These are phyloP conservation scores for Atrichornis clamosus DNA, from an alignment of 2,113 vertebrate genomes.

Conservation along the genomic window DNA sequence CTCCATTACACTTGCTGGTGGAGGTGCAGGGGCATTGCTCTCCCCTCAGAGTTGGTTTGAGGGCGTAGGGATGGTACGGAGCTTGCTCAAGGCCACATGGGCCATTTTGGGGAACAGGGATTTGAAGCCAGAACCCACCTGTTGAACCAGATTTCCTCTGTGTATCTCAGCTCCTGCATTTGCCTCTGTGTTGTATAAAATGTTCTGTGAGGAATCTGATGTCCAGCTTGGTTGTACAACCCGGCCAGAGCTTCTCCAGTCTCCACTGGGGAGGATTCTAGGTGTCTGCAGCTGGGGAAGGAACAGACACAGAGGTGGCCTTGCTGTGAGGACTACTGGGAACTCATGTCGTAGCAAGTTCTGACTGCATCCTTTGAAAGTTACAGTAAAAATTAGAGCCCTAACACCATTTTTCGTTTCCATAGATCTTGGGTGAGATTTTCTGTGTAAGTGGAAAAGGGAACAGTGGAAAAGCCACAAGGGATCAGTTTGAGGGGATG, in stretches of 20 bases:
- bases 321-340: neutral
- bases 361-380: neutral
- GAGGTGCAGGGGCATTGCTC: neutral
- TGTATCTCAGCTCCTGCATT: neutral
- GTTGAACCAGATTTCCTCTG: neutral
- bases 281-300: neutral
- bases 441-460: neutral
- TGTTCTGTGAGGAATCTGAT: neutral
- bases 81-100: neutral
- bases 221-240: neutral
- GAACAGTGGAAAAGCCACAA: neutral
- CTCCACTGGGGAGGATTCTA: neutral
- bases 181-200: neutral
- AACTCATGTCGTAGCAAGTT: accelerated
- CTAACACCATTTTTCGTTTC: neutral
- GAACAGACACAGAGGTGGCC: neutral
- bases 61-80: neutral
- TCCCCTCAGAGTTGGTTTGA: neutral
- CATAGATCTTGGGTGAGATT: neutral
- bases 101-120: neutral
- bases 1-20: neutral
- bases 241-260: neutral
- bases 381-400: neutral
- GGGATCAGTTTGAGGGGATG: neutral
- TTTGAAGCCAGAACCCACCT: neutral